Evolutionary conservation across 2,113 vertebrate species (phyloP).

Genomic region (Pedetes capensis): DNA sequence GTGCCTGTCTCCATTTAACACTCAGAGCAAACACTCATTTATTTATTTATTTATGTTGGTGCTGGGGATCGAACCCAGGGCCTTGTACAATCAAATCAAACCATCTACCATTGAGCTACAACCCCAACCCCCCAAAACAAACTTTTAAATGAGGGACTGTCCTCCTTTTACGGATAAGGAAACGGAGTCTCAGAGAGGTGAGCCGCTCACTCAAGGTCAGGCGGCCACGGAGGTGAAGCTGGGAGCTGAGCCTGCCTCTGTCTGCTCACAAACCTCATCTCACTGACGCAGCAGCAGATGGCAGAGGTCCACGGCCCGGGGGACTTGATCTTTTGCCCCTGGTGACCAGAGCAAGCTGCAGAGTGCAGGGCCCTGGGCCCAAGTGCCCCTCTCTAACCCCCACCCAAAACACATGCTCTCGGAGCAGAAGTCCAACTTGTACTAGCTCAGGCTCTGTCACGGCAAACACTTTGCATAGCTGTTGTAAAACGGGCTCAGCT

Average conservation of each 20-base stretch:
- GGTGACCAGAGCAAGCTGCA: neutral
- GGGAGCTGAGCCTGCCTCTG: neutral
- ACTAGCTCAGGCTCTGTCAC: neutral
- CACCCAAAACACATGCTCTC: neutral
- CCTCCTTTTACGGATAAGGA: neutral
- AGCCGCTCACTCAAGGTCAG: neutral
- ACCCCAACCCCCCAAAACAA: neutral
- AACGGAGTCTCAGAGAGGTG: neutral
- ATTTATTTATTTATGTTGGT: neutral
- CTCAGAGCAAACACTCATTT: neutral
- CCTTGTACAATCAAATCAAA: neutral
- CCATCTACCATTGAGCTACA: neutral
- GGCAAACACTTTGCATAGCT: neutral
- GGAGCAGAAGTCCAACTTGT: neutral
- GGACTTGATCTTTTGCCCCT: neutral
- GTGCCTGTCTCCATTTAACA: neutral
- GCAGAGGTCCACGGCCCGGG: neutral
- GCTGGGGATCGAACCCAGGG: neutral
- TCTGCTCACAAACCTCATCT: neutral
- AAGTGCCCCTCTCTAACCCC: neutral
- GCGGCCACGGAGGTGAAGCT: neutral
- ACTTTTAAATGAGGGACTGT: neutral
- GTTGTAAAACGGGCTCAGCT: neutral
- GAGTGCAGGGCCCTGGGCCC: accelerated
- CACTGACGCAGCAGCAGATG: neutral